Conservation (phyloP, 1,140 invertebrate genomes). For the Anoplolepis gracilipes region DNA sequence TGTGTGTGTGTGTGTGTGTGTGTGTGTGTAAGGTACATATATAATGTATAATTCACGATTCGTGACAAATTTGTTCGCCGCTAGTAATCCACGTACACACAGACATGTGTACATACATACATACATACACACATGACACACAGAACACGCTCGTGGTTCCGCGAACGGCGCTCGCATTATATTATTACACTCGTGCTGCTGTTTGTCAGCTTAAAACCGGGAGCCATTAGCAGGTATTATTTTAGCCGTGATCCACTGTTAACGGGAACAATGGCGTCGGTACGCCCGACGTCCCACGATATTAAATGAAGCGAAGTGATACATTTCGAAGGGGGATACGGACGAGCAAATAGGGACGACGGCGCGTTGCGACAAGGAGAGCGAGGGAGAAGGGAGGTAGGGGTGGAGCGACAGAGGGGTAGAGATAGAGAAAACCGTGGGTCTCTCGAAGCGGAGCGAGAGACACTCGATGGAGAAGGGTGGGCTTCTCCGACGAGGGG, state of each 20-base stretch:
- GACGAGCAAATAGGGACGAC: constrained; percentile 77
- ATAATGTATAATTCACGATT: constrained; percentile 15
- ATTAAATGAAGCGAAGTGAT: constrained; percentile 80
- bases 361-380: constrained; percentile 21
- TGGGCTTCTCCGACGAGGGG: background rate
- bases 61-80: constrained; percentile 9
- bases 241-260: constrained; percentile 78
- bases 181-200: constrained; percentile 72
- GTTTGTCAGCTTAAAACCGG: constrained; percentile 75
- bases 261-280: constrained; percentile 73
- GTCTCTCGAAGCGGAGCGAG: background rate
- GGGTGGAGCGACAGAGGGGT: background rate
- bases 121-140: background rate
- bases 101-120: background rate
- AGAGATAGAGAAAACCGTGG: constrained; percentile 21
- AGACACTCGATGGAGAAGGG: background rate
- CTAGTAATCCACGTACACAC: background rate
- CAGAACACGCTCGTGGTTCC: constrained; percentile 15
- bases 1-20: too few relatives aligned
- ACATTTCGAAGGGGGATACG: constrained; percentile 72
- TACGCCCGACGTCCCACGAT: constrained; percentile 73
- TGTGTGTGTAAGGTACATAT: background rate
- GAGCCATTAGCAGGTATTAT: constrained; percentile 81
- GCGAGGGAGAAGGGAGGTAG: background rate
- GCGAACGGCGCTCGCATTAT: constrained; percentile 65